A percentile compares a stretch with the other conserved stretches of the same genome.
Conservation (phyloP, 2,888 invertebrate genomes). For the Pecten maximus region DNA sequence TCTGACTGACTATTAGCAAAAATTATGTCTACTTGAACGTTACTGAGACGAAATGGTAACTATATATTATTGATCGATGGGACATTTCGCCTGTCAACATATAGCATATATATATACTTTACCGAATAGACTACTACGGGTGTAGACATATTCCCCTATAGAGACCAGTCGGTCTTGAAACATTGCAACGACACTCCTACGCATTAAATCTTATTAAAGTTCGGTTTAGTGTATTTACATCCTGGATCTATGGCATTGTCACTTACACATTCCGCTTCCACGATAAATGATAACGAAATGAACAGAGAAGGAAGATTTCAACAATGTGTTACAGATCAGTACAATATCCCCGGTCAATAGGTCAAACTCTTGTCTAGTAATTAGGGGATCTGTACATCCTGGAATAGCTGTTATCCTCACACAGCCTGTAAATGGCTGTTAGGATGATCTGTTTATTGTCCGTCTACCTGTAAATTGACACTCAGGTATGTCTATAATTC, state of each 20-base stretch:
- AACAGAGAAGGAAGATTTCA: neutral
- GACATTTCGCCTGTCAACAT: too few relatives aligned
- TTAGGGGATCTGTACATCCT: neutral
- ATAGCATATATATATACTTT: too few relatives aligned
- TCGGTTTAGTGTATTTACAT: too few relatives aligned
- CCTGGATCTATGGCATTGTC: neutral
- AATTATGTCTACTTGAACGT: too few relatives aligned
- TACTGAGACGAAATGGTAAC: too few relatives aligned
- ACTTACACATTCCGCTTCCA: neutral
- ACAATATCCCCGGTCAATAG: neutral
- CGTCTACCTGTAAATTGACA: neutral
- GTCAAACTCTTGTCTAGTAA: neutral
- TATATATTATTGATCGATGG: too few relatives aligned
- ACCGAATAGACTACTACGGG: too few relatives aligned
- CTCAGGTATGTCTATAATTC: neutral
- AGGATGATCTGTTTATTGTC: conserved; percentile 1
- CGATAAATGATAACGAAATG: neutral
- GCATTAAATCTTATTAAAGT: too few relatives aligned
- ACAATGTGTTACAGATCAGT: neutral
- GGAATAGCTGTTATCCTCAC: neutral
- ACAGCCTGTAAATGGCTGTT: neutral
- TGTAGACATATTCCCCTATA: too few relatives aligned
- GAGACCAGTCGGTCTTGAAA: too few relatives aligned
- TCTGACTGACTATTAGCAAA: too few relatives aligned
- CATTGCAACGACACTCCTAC: too few relatives aligned